Percentiles rank a stretch among this genome's conserved stretches.
Conservation (phyloP, 2,888 invertebrate species). For the Brachyopa scutellaris region DNA sequence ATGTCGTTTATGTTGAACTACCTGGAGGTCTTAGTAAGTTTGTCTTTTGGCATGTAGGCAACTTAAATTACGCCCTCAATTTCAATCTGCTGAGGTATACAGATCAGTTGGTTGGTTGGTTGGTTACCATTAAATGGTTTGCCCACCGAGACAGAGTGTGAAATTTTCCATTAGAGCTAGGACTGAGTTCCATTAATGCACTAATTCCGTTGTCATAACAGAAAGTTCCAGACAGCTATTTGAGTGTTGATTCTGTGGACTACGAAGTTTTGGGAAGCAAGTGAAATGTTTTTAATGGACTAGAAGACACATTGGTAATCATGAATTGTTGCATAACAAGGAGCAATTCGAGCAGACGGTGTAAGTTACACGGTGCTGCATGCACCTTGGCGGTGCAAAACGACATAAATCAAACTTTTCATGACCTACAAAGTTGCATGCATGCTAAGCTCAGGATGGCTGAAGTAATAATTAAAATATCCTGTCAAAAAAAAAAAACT, state of each 20-base stretch:
- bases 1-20: constrained; percentile 70
- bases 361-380: constrained; percentile 30
- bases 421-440: constrained; percentile 62
- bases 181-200: constrained; percentile 8
- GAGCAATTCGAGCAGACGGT: constrained; percentile 53
- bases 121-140: neutral
- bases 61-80: constrained; percentile 67
- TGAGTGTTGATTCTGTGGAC: constrained; percentile 62
- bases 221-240: constrained; percentile 38
- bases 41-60: constrained; percentile 68
- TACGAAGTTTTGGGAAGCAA: constrained; percentile 36
- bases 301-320: constrained; percentile 52
- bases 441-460: constrained; percentile 2
- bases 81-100: constrained; percentile 14
- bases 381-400: constrained; percentile 37
- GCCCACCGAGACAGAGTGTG: neutral
- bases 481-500: constrained; percentile 49
- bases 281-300: constrained; percentile 50
- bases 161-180: constrained; percentile 13
- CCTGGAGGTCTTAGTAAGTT: constrained; percentile 65
- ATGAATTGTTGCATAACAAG: constrained; percentile 63
- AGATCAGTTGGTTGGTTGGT: constrained; percentile 10
- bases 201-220: constrained; percentile 51
- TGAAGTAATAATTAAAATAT: constrained; percentile 61
- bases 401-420: constrained; percentile 61